Base-by-base conservation (phyloP, 2,797 vertebrate species). In the Helarctos malayanus region DNA sequence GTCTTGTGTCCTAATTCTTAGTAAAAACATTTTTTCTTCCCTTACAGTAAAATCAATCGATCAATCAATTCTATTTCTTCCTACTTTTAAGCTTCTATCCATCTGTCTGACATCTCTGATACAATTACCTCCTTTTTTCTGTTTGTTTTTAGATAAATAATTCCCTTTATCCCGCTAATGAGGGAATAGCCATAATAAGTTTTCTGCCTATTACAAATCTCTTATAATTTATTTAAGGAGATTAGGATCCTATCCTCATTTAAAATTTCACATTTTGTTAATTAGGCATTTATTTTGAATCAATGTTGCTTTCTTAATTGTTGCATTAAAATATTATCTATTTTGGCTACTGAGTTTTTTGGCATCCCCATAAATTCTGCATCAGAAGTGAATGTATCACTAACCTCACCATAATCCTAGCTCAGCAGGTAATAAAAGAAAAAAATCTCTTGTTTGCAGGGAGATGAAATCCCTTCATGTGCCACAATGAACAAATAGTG, bases 221-320 rank as follows among this genome's bases (percentile, higher is more conserved):
- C 7, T 92, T 83, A 0, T 83, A 83, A 0, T 56, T 95, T 85
- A 21, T 88, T 81, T 69, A 87, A 96, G 93, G 65, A 94, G 4
- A 9, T 14, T 63, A 38, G 8, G 5, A n/a, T 61, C 4, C 10
- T 29, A 38, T 63, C 11, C 32, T 75, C 57, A 86, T 35, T 87
- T 59, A 73, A 79, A 41, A 27, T 79, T 78, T 87, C 14, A 38
- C 32, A 45, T 87, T 81, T 92, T 95, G 12, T 71, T 84, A 41
- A 80, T 75, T 13, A 38, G 18, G 3, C n/a, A 29, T 49, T 32
- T 91, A 41, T 79, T 68, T n/a, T 13, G 27, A 76, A 78, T 57
- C 32, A 80, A 76, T 76, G 10, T 69, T 18, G 2, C 27, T 89
- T 84, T 73, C 14, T 35, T 65, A 63, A 54, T 29, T 86, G 38